A percentile compares a stretch with the other conserved stretches of the same genome.
phyloP scores from a whole-genome alignment of 2,797 vertebrate genomes.

The Adelosebastes latens region DNA sequence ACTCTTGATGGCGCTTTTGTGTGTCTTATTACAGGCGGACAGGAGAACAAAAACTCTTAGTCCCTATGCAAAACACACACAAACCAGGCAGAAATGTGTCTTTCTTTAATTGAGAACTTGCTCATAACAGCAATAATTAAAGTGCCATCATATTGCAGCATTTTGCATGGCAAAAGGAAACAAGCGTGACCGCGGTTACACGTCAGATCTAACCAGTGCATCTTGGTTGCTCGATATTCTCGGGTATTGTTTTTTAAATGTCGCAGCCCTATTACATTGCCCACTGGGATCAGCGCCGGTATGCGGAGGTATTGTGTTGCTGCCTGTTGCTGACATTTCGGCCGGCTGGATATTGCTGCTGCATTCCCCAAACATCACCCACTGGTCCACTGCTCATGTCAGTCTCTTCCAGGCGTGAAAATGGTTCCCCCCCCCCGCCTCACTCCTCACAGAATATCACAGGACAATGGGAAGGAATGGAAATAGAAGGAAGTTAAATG shows the following conservation, averaged over 20 bases:
- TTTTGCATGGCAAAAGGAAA: slow-evolving; percentile 37
- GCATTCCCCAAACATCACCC: slow-evolving; percentile 66
- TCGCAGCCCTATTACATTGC: slow-evolving; percentile 72
- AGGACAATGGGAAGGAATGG: slow-evolving; percentile 1
- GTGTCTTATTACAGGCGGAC: slow-evolving; percentile 64
- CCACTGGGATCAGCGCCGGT: slow-evolving; percentile 69
- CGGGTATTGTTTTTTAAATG: slow-evolving; percentile 75
- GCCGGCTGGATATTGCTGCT: slow-evolving; percentile 69
- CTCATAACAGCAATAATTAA: slow-evolving; percentile 55
- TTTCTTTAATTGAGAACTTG: slow-evolving; percentile 64
- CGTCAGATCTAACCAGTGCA: slow-evolving; percentile 42
- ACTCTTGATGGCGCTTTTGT: slow-evolving; percentile 68
- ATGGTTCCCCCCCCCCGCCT: not conserved
- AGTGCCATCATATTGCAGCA: slow-evolving; percentile 26
- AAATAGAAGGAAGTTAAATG: slow-evolving; percentile 41
- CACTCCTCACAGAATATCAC: slow-evolving; percentile 7
- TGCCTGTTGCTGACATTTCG: slow-evolving; percentile 82
- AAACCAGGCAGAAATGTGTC: slow-evolving; percentile 38
- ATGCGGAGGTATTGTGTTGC: slow-evolving; percentile 71
- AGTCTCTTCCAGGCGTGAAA: slow-evolving; percentile 41
- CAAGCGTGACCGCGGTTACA: slow-evolving; percentile 26
- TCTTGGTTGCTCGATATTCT: slow-evolving; percentile 61
- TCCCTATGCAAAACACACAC: slow-evolving; percentile 56
- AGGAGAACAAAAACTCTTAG: slow-evolving; percentile 63
- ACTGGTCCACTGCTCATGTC: slow-evolving; percentile 54